Conservation (phyloP, 2,888 invertebrate species). For the Epistrophe eligans region DNA sequence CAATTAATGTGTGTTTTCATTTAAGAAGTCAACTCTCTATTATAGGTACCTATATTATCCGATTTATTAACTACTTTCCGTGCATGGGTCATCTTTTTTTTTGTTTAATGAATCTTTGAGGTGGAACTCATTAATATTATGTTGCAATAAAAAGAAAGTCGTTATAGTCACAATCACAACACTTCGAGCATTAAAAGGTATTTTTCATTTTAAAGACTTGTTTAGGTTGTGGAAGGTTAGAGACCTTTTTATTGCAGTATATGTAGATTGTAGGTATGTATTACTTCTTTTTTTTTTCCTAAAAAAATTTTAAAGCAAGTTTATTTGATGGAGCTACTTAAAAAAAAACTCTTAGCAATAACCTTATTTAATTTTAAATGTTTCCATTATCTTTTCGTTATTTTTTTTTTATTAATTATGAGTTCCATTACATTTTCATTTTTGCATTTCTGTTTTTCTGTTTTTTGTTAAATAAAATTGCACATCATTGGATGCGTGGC, state of each 20-base stretch:
- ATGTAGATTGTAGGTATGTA: neutral
- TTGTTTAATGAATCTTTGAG: slow-evolving; percentile 36
- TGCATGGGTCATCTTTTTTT: slow-evolving; percentile 15
- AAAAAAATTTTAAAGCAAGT: neutral
- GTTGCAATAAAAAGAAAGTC: slow-evolving; percentile 50
- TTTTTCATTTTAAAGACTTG: slow-evolving; percentile 4
- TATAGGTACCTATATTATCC: slow-evolving; percentile 12
- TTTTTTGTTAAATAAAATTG: neutral
- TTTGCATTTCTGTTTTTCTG: neutral
- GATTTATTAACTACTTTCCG: slow-evolving; percentile 21
- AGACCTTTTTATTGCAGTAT: slow-evolving; percentile 19
- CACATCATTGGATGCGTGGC: neutral
- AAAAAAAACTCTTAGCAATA: neutral
- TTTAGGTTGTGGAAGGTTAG: slow-evolving; percentile 25
- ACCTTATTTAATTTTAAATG: neutral
- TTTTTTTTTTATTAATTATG: neutral
- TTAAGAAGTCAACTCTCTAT: slow-evolving; percentile 18
- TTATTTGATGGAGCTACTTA: neutral
- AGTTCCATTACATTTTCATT: neutral
- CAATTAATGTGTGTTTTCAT: neutral
- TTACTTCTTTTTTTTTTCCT: neutral
- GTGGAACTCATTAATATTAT: slow-evolving; percentile 21
- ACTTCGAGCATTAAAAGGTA: neutral
- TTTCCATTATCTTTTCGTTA: neutral
- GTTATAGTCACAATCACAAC: slow-evolving; percentile 21